Conservation (phyloP, 2,888 invertebrate genomes). For the Strigamia crassipes region DNA sequence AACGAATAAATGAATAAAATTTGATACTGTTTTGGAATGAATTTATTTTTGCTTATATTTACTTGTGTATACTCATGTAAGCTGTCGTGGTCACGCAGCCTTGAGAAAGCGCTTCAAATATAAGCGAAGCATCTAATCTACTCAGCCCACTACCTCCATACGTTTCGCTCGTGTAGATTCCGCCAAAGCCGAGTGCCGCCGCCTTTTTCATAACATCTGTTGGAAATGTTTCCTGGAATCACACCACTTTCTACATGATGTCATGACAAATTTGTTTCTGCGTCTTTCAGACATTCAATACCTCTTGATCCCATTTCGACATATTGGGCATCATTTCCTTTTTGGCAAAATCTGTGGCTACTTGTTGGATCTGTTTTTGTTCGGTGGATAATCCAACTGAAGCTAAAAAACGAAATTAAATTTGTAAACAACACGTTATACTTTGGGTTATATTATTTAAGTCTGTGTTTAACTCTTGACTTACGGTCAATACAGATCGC, state of each 20-base stretch:
- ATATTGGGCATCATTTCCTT: constrained; percentile 65
- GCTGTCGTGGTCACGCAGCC: constrained; percentile 66
- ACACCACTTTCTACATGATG: neutral
- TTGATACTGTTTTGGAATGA: neutral
- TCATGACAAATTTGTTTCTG: neutral
- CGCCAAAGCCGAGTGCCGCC: constrained; percentile 64
- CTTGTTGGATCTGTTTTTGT: constrained; percentile 62
- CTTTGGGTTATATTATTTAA: too few relatives aligned
- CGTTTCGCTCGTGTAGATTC: constrained; percentile 63
- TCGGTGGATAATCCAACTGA: constrained; percentile 62
- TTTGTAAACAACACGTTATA: too few relatives aligned
- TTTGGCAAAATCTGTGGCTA: constrained; percentile 63
- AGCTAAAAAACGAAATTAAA: constrained; percentile 53
- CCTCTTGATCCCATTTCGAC: constrained; percentile 65
- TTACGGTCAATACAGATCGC: neutral
- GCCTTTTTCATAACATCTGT: constrained; percentile 62
- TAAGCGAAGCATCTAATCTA: constrained; percentile 63
- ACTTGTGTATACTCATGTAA: constrained; percentile 66
- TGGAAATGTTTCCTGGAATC: constrained; percentile 62
- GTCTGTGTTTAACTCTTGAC: too few relatives aligned
- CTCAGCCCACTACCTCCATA: constrained; percentile 63
- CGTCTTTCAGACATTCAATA: constrained; percentile 51
- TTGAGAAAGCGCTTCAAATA: constrained; percentile 65
- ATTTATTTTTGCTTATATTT: constrained; percentile 47
- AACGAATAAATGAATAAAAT: too few relatives aligned